Evolutionary conservation across 2,888 invertebrate genomes (phyloP).

Genomic region (Metacarcinus magister): DNA sequence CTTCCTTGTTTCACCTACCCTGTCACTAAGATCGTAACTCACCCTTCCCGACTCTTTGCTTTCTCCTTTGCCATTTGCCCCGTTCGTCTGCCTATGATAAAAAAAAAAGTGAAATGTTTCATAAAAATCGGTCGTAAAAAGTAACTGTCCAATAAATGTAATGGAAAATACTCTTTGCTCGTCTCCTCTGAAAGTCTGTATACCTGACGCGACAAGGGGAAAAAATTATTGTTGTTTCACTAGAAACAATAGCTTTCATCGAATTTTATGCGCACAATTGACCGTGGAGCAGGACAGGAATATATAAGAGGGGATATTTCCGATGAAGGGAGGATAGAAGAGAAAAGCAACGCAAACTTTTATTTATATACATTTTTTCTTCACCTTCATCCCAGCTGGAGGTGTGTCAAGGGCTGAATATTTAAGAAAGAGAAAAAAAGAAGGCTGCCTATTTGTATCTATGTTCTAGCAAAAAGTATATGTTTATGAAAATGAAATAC

Average conservation of each 20-base stretch:
- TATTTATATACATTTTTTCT: not conserved
- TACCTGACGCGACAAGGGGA: not conserved
- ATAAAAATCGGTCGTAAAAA: not conserved
- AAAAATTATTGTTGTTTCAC: not conserved
- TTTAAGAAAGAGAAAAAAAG: not conserved
- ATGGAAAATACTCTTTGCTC: not conserved
- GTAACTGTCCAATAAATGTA: not conserved
- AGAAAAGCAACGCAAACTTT: not conserved
- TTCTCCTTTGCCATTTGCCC: no score
- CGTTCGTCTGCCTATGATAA: not conserved
- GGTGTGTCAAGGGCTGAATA: not conserved
- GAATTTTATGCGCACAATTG: constrained; percentile 8
- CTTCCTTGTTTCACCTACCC: no score
- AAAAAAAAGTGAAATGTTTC: not conserved
- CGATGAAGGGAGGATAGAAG: not conserved
- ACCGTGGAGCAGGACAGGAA: not conserved
- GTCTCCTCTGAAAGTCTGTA: not conserved
- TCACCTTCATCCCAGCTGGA: not conserved
- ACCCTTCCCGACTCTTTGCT: no score
- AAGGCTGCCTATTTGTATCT: not conserved
- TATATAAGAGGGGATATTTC: not conserved
- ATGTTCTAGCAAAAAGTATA: not conserved
- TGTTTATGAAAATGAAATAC: not conserved
- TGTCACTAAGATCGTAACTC: no score
- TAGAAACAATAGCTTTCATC: not conserved